A percentile compares a stretch with the other conserved stretches of the same genome.
Evolutionary conservation across 2,113 vertebrate species (phyloP).

Genomic region (Anguilla rostrata): DNA sequence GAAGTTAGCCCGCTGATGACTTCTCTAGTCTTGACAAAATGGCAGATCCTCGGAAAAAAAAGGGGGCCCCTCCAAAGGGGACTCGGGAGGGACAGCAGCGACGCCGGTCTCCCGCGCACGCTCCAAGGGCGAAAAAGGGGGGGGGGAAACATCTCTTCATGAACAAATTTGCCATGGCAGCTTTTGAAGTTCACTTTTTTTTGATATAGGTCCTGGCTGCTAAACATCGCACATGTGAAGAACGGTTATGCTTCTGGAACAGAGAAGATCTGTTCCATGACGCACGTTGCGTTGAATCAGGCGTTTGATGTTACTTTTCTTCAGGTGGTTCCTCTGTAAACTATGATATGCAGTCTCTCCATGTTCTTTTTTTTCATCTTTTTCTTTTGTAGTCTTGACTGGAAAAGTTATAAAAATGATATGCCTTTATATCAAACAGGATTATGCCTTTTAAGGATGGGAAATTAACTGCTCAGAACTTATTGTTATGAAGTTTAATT

Average conservation of each 20-base stretch:
- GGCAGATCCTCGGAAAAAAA: constrained; percentile 39
- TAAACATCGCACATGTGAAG: constrained; percentile 46
- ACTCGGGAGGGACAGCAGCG: constrained; percentile 46
- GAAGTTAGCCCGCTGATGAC: constrained; percentile 53
- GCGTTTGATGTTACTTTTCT: constrained; percentile 57
- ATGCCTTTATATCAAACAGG: not conserved
- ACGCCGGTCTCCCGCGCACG: constrained; percentile 38
- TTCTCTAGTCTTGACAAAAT: constrained; percentile 53
- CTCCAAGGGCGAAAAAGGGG: constrained; percentile 17
- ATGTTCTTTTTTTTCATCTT: constrained; percentile 41
- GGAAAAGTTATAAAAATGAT: not conserved
- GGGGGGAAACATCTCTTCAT: constrained; percentile 16
- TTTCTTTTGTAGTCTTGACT: constrained; percentile 13
- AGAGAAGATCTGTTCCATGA: constrained; percentile 53
- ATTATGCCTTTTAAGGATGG: too few relatives aligned
- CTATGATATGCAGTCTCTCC: constrained; percentile 29
- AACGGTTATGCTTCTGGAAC: constrained; percentile 46
- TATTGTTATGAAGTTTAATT: too few relatives aligned
- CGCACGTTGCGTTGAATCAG: constrained; percentile 45
- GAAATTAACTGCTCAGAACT: too few relatives aligned
- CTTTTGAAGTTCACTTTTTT: constrained; percentile 59
- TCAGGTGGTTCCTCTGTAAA: constrained; percentile 20
- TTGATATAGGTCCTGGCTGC: constrained; percentile 47
- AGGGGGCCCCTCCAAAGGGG: constrained; percentile 44
- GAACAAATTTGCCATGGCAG: constrained; percentile 41